Percentiles rank a stretch among this genome's conserved stretches.
These are phyloP conservation scores for Callipepla californica DNA, from an alignment of 2,113 vertebrate genomes.

Conservation along the genomic window DNA sequence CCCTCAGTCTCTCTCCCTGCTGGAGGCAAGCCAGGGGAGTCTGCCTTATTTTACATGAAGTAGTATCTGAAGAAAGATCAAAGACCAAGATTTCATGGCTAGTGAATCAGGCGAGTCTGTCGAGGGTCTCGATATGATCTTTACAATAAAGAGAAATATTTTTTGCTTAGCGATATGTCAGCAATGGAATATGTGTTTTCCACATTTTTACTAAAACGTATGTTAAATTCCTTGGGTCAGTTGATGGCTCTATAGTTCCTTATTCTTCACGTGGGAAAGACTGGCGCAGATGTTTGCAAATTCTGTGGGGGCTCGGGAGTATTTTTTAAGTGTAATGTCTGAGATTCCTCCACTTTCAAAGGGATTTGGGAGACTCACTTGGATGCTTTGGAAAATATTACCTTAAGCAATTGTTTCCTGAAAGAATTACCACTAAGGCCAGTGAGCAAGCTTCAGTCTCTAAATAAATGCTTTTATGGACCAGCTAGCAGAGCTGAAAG, in stretches of 20 bases:
- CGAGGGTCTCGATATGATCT: not conserved
- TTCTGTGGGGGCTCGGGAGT: not conserved
- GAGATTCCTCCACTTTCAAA: not conserved
- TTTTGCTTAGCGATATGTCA: not conserved
- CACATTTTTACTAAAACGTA: not conserved
- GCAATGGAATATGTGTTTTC: not conserved
- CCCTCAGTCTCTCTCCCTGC: conserved; percentile 2
- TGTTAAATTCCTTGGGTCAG: conserved; percentile 46
- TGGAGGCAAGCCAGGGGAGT: conserved; percentile 40
- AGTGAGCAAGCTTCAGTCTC: not conserved
- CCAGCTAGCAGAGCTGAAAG: not conserved
- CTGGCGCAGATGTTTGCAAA: conserved; percentile 24
- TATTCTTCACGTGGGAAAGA: not conserved
- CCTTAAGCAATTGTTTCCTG: conserved; percentile 61
- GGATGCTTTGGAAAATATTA: not conserved
- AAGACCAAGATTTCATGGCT: conserved; percentile 48
- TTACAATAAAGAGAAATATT: not conserved
- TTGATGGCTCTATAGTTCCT: conserved; percentile 47
- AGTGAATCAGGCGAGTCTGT: conserved; percentile 24
- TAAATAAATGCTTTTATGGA: not conserved
- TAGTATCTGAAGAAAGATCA: conserved; percentile 58
- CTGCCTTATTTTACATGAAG: conserved; percentile 26
- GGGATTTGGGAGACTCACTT: not conserved
- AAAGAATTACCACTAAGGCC: conserved; percentile 60
- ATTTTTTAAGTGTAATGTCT: not conserved